Evolutionary conservation across 2,797 vertebrate species (phyloP), one percentile per base, ranked within the genome.

Genomic region (Sebastiscus albofasciatus): DNA sequence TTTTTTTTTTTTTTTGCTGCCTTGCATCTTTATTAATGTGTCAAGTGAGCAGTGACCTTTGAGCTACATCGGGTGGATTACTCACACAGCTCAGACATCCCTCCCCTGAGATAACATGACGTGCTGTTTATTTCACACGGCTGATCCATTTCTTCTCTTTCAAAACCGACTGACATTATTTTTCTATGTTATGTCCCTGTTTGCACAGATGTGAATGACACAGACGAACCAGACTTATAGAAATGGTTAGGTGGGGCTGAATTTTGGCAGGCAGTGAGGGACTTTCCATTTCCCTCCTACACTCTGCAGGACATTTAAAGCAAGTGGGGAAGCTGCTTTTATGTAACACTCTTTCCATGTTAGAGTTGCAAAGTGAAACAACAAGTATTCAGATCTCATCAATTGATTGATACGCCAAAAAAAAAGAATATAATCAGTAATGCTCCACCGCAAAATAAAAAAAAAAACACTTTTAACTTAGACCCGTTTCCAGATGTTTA

Each of bases 261-360:
- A 20, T 89, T 86, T 86, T 93, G 91, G 92, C 90, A 89, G 72
- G 12, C 73, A 68, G 72, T n/a, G 71, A 81, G 90, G 90, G 90
- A 91, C 89, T 91, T 93, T 92, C 90, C 89, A 71, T 58, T 22
- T 79, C 78, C 72, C 81, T 88, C 72, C 75, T 74, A 64, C 80
- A 74, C 73, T 76, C 80, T 66, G 80, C 77, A 69, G 60, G 72
- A 90, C 87, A 90, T 80, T 79, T 75, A 72, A 75, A 81, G 65
- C 66, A 34, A 34, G 27, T 29, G 39, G 62, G 9, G 18, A 33
- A 11, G 29, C 46, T 71, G 77, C 4, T 79, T 79, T 78, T 70
- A 67, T 70, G 31, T 49, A 79, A 77, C 72, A 62, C 36, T 72
- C 4, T 27, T 26, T 39, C 22, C 58, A 60, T 26, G 22, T 49